These are phyloP conservation scores for Phylloscopus trochilus DNA, from an alignment of 2,113 vertebrate genomes.

Conservation along the genomic window DNA sequence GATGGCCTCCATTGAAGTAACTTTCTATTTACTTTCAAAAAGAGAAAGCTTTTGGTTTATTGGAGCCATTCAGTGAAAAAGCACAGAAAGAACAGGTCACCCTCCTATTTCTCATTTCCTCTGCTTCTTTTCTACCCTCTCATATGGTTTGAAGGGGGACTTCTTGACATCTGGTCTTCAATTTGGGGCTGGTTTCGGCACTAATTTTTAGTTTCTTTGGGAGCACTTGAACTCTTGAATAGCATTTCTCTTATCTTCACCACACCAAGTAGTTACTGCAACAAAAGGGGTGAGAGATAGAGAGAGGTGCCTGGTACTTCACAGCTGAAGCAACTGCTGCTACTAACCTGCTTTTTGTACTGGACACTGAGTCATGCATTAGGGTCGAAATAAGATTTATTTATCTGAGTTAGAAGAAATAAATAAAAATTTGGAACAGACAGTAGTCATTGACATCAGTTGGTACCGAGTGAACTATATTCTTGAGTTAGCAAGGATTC, in stretches of 20 bases:
- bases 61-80: slow-evolving; percentile 10
- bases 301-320: neutral
- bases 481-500: neutral
- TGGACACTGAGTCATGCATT: slow-evolving; percentile 10
- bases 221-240: slow-evolving; percentile 18
- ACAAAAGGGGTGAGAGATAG: slow-evolving; percentile 11
- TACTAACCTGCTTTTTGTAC: neutral
- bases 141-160: neutral
- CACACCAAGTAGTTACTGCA: slow-evolving; percentile 23
- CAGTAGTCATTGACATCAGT: neutral
- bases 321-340: neutral
- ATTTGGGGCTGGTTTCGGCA: neutral
- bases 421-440: slow-evolving; percentile 12
- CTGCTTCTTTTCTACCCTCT: slow-evolving; percentile 26
- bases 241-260: slow-evolving; percentile 29
- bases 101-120: slow-evolving; percentile 29
- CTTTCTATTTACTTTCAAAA: neutral
- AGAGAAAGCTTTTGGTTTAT: slow-evolving; percentile 23
- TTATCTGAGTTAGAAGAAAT: neutral
- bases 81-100: neutral
- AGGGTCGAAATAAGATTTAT: neutral
- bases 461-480: neutral
- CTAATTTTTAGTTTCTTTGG: slow-evolving; percentile 47
- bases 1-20: slow-evolving; percentile 2
- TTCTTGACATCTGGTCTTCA: slow-evolving; percentile 13